A percentile compares a stretch with the other conserved stretches of the same genome.
These are phyloP conservation scores for Ctenomys sociabilis DNA, from an alignment of 2,113 vertebrate genomes.

Conservation along the genomic window DNA sequence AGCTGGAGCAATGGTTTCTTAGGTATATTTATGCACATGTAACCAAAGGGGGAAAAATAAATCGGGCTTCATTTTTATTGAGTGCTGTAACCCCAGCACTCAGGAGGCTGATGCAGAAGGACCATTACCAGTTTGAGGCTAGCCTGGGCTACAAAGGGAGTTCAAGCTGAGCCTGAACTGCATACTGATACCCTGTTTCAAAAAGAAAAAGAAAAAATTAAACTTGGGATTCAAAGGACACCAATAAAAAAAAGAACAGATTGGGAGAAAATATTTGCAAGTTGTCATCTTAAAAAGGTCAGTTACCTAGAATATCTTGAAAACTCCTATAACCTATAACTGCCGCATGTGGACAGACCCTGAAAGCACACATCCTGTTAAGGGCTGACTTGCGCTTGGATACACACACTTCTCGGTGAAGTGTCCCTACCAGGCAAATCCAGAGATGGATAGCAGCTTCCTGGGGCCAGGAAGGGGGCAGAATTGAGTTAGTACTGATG, in stretches of 20 bases:
- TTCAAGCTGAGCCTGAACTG: too few relatives aligned
- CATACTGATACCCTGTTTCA: too few relatives aligned
- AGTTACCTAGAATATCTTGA: constrained; percentile 10
- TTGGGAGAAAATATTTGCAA: constrained; percentile 39
- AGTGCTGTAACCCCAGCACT: too few relatives aligned
- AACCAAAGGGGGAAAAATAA: not conserved
- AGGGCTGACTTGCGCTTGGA: not conserved
- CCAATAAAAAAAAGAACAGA: not conserved
- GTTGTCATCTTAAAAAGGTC: not conserved
- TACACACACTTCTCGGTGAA: not conserved
- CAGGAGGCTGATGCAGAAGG: too few relatives aligned
- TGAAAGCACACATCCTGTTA: not conserved
- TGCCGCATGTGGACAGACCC: not conserved
- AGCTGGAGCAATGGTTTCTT: not conserved
- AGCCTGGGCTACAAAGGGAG: too few relatives aligned
- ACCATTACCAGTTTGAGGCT: too few relatives aligned
- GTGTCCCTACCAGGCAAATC: not conserved
- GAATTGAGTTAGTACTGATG: not conserved
- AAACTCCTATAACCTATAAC: not conserved
- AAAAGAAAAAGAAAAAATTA: not conserved
- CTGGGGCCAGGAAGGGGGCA: not conserved
- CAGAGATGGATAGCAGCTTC: not conserved
- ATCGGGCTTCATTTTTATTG: not conserved
- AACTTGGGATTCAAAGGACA: not conserved
- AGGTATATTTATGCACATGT: not conserved